Conservation (phyloP, 37 sponge, comb jelly and placozoan genomes). For the Aplysina aerophoba region DNA sequence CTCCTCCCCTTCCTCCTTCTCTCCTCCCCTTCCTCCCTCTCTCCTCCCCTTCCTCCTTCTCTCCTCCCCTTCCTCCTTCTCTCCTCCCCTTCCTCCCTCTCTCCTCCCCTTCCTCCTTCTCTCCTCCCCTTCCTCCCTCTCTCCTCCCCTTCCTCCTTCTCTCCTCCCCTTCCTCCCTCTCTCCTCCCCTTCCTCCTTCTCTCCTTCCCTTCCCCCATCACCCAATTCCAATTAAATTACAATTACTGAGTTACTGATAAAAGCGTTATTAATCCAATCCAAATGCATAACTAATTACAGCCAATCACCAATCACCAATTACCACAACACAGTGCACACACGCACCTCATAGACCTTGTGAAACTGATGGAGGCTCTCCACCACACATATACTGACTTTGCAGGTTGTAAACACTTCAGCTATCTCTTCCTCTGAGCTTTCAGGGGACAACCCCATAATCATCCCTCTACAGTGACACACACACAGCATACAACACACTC, state of each 20-base stretch:
- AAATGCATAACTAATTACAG: too few relatives aligned
- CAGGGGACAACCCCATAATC: conserved; percentile 75
- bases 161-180: not conserved
- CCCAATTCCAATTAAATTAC: too few relatives aligned
- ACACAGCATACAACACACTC: not conserved
- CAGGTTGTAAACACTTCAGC: conserved; percentile 64
- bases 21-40: not conserved
- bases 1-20: not conserved
- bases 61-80: not conserved
- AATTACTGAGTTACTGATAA: too few relatives aligned
- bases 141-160: not conserved
- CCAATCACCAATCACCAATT: too few relatives aligned
- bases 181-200: not conserved
- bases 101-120: not conserved
- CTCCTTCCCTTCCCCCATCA: not conserved
- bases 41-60: not conserved
- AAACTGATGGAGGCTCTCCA: conserved; percentile 82
- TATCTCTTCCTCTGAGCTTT: conserved; percentile 81
- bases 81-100: not conserved
- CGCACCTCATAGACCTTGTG: conserved; percentile 87
- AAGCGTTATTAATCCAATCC: too few relatives aligned
- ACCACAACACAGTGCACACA: too few relatives aligned
- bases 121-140: not conserved
- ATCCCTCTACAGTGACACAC: conserved; percentile 63
- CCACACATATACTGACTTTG: conserved; percentile 71